These are phyloP conservation scores for Actinia equina DNA, from an alignment of 64 coral and sea anemone genomes.

Conservation along the genomic window DNA sequence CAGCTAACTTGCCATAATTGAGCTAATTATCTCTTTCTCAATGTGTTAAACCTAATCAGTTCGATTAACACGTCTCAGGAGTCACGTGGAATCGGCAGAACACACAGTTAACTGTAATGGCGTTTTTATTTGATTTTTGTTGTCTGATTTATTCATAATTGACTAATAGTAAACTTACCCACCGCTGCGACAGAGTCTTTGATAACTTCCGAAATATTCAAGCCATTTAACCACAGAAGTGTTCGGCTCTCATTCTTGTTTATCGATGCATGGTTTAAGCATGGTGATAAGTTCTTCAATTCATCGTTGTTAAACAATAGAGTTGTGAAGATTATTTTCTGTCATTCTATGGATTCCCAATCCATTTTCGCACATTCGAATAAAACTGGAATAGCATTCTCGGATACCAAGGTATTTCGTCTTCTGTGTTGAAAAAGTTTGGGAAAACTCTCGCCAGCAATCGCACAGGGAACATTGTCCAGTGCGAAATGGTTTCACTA, in stretches of 20 bases:
- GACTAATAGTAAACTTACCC: neutral
- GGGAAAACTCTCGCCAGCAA: slow-evolving; percentile 47
- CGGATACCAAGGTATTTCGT: slow-evolving; percentile 80
- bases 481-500: slow-evolving; percentile 52
- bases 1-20: slow-evolving; percentile 46
- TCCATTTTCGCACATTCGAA: neutral
- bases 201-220: neutral
- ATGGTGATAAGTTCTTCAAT: neutral
- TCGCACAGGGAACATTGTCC: slow-evolving; percentile 63
- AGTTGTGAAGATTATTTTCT: neutral
- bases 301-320: neutral
- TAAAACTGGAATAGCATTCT: slow-evolving; percentile 11
- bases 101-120: neutral
- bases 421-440: slow-evolving; percentile 1
- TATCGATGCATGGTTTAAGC: neutral
- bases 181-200: neutral
- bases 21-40: slow-evolving; percentile 62
- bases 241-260: neutral
- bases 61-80: slow-evolving; percentile 24
- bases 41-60: slow-evolving; percentile 58
- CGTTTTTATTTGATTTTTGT: neutral
- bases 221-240: neutral
- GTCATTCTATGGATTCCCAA: neutral
- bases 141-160: neutral
- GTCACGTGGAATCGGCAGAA: neutral